phyloP scores from a whole-genome alignment of 2,113 vertebrate species.

The Platysteira castanea region DNA sequence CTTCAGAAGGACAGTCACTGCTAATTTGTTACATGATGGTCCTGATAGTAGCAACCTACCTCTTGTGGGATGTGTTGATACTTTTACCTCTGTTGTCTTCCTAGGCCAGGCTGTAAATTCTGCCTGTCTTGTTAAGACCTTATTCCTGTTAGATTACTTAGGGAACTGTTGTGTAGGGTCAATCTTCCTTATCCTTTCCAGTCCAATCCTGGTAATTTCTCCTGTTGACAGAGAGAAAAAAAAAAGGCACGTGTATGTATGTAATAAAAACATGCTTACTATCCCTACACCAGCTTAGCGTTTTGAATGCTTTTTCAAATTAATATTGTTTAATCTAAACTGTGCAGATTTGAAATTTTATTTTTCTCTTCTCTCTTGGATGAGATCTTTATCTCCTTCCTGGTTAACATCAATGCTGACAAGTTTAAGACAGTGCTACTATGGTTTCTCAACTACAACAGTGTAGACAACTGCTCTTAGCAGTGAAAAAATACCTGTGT shows the following conservation, averaged over 20 bases:
- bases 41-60: neutral
- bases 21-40: neutral
- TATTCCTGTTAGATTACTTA: neutral
- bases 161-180: neutral
- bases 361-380: neutral
- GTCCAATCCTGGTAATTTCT: neutral
- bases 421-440: neutral
- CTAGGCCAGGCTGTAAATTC: neutral
- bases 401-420: neutral
- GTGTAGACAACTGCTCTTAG: neutral
- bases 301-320: neutral
- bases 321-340: neutral
- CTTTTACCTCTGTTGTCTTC: neutral
- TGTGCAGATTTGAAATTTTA: neutral
- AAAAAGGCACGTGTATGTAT: fast-evolving
- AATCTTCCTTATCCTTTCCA: neutral
- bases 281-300: neutral
- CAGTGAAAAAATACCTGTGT: neutral
- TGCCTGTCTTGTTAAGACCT: neutral
- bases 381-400: neutral
- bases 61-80: neutral
- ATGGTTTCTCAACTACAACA: neutral
- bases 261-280: neutral
- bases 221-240: neutral
- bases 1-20: neutral